phyloP scores from a whole-genome alignment of 1,140 invertebrate genomes.

The Anastatus disparis region DNA sequence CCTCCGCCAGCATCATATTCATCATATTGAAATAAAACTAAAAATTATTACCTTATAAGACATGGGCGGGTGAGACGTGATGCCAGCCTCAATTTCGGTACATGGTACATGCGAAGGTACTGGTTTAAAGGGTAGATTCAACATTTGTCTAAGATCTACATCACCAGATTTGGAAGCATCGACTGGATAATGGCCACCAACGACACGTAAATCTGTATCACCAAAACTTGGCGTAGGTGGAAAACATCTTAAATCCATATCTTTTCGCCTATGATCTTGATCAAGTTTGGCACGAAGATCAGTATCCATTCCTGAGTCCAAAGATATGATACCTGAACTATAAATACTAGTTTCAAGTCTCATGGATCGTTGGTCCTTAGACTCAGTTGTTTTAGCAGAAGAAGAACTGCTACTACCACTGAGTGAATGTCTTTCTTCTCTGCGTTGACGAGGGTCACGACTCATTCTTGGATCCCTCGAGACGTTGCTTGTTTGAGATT shows the following conservation, averaged over 20 bases:
- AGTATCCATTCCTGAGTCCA: slow-evolving; percentile 58
- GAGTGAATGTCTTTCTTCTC: slow-evolving; percentile 49
- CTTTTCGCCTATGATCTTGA: slow-evolving; percentile 62
- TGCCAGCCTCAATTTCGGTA: slow-evolving; percentile 85
- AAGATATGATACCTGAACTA: slow-evolving; percentile 60
- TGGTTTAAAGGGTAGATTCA: slow-evolving; percentile 80
- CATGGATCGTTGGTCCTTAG: slow-evolving; percentile 52
- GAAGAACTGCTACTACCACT: not conserved
- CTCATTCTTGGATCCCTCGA: slow-evolving; percentile 59
- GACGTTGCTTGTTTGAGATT: slow-evolving; percentile 16
- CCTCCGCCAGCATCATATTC: too few relatives aligned
- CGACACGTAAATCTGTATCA: slow-evolving; percentile 62
- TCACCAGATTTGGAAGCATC: slow-evolving; percentile 68
- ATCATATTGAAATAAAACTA: not conserved
- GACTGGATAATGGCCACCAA: slow-evolving; percentile 50
- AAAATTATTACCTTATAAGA: slow-evolving; percentile 70
- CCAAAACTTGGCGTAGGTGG: slow-evolving; percentile 54
- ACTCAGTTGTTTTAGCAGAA: slow-evolving; percentile 28
- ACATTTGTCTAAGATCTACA: slow-evolving; percentile 75
- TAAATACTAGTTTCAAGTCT: slow-evolving; percentile 62
- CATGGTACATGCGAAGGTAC: slow-evolving; percentile 82
- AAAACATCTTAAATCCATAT: slow-evolving; percentile 71
- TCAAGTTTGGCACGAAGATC: slow-evolving; percentile 59
- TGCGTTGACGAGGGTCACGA: slow-evolving; percentile 40
- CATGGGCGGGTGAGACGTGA: slow-evolving; percentile 79